Base-by-base conservation (phyloP, 2,113 vertebrate species). In the crab-eating macaque (Macaca fascicularis) region DNA sequence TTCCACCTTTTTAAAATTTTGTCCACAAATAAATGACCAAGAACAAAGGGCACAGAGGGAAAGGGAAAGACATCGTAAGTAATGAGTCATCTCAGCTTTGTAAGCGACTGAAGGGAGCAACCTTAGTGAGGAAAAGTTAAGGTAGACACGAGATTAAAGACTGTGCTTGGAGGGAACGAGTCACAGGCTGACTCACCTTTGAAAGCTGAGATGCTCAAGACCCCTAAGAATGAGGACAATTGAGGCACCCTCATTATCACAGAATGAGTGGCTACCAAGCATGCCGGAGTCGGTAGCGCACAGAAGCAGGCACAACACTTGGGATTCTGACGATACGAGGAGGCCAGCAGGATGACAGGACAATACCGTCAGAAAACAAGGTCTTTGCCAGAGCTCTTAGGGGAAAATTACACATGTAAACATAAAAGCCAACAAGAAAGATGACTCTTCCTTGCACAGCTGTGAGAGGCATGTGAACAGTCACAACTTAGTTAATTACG, bases 381-480 rank as follows among this genome's bases (percentile, higher is more conserved):
- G 38, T 64, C 90, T 64, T 27, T 43, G 72, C 72, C 94, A 93
- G 86, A 78, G 38, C 80, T 64, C n/a, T n/a, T 23, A 90, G 38
- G 23, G 40, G n/a, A 75, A 89, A 82, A 76, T 70, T 14, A 93
- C 30, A 87, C 59, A 13, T 93, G 64, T 82, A 89, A 92, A 90
- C 19, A 81, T 14, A 72, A 87, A 90, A 35, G 76, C 80, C 82
- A 93, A 85, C 40, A 72, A 95, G 81, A 88, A 92, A 76, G 67
- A 80, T 5, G 38, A 76, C 50, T 82, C 83, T 94, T 90, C 75
- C 88, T 81, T 38, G 48, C 48, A 40, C 84, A 97, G 93, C 84
- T 90, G 79, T 19, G 57, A 78, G 76, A 70, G 50, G 75, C 78
- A 78, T 52, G 87, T 25, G 76, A 89, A 30, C 82, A 35, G 17